phyloP scores from a whole-genome alignment of 1,140 invertebrate genomes.

The Sarcophaga bullata region DNA sequence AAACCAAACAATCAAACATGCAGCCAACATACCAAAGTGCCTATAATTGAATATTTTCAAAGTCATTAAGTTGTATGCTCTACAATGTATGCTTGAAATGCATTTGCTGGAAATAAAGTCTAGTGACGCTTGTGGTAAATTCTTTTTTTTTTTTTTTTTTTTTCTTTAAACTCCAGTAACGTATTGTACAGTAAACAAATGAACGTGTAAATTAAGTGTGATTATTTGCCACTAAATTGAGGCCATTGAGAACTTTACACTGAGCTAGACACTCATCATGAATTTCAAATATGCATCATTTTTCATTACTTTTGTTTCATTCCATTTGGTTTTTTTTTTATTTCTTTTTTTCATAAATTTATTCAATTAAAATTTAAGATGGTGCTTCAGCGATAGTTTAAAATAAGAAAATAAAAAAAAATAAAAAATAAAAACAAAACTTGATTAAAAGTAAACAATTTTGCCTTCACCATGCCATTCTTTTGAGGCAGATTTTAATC shows the following conservation, averaged over 20 bases:
- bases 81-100: conserved; percentile 8
- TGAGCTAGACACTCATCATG: not conserved
- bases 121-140: not conserved
- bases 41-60: conserved; percentile 15
- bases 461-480: too few relatives aligned
- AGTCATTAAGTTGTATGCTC: conserved; percentile 9
- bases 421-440: not conserved
- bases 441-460: too few relatives aligned
- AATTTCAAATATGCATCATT: not conserved
- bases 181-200: too few relatives aligned
- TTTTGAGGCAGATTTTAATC: not conserved
- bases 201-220: not conserved
- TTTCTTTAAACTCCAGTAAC: not conserved
- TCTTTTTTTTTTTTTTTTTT: not conserved
- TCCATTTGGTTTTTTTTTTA: not conserved
- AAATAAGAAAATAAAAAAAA: not conserved
- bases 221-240: not conserved
- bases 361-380: conserved; percentile 17
- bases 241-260: not conserved
- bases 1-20: not conserved
- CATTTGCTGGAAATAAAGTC: not conserved
- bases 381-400: not conserved
- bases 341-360: not conserved
- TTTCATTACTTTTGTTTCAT: not conserved
- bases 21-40: not conserved